Percentiles rank a stretch among this genome's conserved stretches.
These are phyloP conservation scores for Antheraea pernyi DNA, from an alignment of 1,140 invertebrate species.

Conservation along the genomic window DNA sequence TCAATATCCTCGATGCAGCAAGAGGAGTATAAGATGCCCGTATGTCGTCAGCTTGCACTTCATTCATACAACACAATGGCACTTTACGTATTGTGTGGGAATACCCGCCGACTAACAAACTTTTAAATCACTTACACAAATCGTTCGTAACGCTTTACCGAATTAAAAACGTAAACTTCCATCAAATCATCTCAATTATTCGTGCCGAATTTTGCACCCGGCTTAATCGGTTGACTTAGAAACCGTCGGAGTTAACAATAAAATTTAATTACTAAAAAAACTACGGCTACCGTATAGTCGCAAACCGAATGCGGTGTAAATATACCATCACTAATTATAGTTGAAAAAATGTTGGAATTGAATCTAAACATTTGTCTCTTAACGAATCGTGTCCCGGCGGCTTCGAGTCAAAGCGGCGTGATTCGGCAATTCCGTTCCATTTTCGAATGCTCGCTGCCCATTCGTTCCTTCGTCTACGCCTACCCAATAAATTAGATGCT, in stretches of 20 bases:
- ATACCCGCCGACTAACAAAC: slow-evolving; percentile 22
- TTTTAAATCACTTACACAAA: slow-evolving; percentile 12
- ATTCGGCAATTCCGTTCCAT: slow-evolving; percentile 72
- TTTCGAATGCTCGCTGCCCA: slow-evolving; percentile 75
- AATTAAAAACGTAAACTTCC: slow-evolving; percentile 5
- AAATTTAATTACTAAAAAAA: slow-evolving; percentile 60
- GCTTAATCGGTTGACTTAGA: slow-evolving; percentile 26
- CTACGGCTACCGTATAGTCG: slow-evolving; percentile 45
- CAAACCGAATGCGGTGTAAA: slow-evolving; percentile 55
- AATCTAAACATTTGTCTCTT: slow-evolving; percentile 77
- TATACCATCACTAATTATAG: slow-evolving; percentile 66
- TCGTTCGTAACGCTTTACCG: slow-evolving; percentile 4
- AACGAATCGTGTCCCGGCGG: slow-evolving; percentile 76
- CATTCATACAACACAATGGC: slow-evolving; percentile 61
- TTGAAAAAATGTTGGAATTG: slow-evolving; percentile 68
- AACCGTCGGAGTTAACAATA: slow-evolving; percentile 39
- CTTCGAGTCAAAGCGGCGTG: slow-evolving; percentile 67
- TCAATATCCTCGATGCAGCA: slow-evolving; percentile 68
- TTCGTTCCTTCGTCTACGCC: slow-evolving; percentile 74
- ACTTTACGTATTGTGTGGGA: slow-evolving; percentile 62
- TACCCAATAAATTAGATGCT: slow-evolving; percentile 75
- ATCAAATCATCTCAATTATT: slow-evolving; percentile 16
- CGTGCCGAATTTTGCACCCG: slow-evolving; percentile 27
- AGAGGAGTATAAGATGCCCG: slow-evolving; percentile 64
- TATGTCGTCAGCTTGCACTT: slow-evolving; percentile 61